phyloP scores from a whole-genome alignment of 1,140 invertebrate genomes.

The Drosophila pruinosa region DNA sequence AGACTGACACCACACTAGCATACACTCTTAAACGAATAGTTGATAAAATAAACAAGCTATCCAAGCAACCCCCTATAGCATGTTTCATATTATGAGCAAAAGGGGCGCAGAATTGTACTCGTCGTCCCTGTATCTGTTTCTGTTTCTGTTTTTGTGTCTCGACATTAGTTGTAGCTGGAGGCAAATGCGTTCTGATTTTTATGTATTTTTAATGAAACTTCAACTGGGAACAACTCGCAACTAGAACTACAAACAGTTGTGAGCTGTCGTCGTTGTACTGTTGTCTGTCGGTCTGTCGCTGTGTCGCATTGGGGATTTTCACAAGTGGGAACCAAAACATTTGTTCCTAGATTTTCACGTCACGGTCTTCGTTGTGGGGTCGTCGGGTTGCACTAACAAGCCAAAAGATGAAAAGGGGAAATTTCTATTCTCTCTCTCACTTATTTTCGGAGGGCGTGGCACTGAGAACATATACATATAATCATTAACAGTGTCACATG shows the following conservation, averaged over 20 bases:
- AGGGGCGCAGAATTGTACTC: background rate
- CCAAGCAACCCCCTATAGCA: conserved; percentile 1
- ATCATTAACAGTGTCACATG: conserved; percentile 82
- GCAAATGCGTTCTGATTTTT: conserved; percentile 58
- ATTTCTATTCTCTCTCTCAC: background rate
- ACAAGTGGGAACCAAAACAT: conserved; percentile 81
- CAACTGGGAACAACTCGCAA: conserved; percentile 37
- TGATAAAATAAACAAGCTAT: conserved; percentile 24
- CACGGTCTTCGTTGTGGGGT: conserved; percentile 45
- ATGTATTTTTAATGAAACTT: conserved; percentile 73
- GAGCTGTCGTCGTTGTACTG: conserved; percentile 30
- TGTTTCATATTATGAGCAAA: conserved; percentile 24
- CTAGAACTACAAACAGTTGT: conserved; percentile 20
- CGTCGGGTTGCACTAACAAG: conserved; percentile 38
- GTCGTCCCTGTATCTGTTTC: background rate
- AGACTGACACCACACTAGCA: conserved; percentile 4
- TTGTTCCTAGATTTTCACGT: conserved; percentile 80
- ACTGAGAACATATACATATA: conserved; percentile 63
- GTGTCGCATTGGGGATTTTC: conserved; percentile 54
- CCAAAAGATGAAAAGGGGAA: conserved; percentile 9
- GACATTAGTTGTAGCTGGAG: conserved; percentile 26
- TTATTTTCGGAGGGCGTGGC: conserved; percentile 41
- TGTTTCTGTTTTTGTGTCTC: background rate
- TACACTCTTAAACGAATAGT: conserved; percentile 7
- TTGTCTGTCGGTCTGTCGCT: conserved; percentile 6